These are phyloP conservation scores for Bombus sibiricus DNA, from an alignment of 1,140 invertebrate genomes.

Conservation along the genomic window DNA sequence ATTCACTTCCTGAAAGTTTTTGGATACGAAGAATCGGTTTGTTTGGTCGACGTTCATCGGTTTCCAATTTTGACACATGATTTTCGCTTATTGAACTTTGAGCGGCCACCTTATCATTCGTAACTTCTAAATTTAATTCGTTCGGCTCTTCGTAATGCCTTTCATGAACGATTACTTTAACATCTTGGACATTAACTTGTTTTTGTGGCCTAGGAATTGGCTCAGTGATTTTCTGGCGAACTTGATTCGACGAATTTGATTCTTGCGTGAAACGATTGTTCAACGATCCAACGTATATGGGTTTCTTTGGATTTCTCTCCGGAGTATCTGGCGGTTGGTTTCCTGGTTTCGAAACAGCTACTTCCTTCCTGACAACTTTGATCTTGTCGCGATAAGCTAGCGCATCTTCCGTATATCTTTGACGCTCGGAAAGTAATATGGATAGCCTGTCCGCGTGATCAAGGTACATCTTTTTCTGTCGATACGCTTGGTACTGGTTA, in stretches of 20 bases:
- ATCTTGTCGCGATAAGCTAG: slow-evolving; percentile 82
- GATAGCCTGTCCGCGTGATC: slow-evolving; percentile 87
- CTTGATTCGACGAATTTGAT: neutral
- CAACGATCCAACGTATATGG: slow-evolving; percentile 61
- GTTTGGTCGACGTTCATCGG: neutral
- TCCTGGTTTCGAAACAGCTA: slow-evolving; percentile 52
- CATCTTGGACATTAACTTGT: slow-evolving; percentile 3
- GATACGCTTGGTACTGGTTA: slow-evolving; percentile 83
- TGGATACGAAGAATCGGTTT: fast-evolving
- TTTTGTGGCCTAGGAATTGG: neutral
- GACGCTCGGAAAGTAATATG: slow-evolving; percentile 85
- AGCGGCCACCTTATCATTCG: neutral
- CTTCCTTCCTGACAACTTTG: slow-evolving; percentile 68
- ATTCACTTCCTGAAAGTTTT: neutral
- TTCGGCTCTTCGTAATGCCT: neutral
- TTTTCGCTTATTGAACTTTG: neutral
- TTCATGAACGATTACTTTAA: slow-evolving; percentile 46
- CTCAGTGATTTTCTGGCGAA: neutral
- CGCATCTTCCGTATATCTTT: slow-evolving; percentile 80
- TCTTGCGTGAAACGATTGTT: slow-evolving; percentile 65
- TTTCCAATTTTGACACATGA: neutral
- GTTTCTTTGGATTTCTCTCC: slow-evolving; percentile 69
- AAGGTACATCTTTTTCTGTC: slow-evolving; percentile 86
- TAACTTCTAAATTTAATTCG: no score
- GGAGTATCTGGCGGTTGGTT: slow-evolving; percentile 70